Conservation (phyloP, 1,140 invertebrate species). For the Apocrypta bakeri region DNA sequence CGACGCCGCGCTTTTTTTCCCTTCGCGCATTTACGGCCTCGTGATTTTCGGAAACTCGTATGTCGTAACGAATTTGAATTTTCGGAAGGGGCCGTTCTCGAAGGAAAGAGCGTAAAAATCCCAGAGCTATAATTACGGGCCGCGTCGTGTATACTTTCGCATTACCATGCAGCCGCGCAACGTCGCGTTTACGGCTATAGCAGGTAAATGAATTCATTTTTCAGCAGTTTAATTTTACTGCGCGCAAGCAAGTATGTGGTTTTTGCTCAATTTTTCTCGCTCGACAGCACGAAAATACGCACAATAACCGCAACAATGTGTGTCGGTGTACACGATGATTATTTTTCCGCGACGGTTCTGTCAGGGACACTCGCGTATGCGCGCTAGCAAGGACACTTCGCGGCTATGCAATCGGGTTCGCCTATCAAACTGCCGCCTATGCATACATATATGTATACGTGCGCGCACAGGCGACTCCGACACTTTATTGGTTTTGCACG, state of each 20-base stretch:
- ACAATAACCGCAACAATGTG: not conserved
- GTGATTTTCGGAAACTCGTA: not conserved
- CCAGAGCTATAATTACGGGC: not conserved
- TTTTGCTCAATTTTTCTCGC: not conserved
- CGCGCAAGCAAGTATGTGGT: not conserved
- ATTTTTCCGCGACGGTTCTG: not conserved
- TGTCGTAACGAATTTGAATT: not conserved
- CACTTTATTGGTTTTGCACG: not conserved
- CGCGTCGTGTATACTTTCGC: not conserved
- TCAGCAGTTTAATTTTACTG: not conserved
- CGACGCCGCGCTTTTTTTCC: not conserved
- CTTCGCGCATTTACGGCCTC: not conserved
- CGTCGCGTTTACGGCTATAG: not conserved
- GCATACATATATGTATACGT: not conserved
- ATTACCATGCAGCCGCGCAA: not conserved
- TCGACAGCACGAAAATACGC: not conserved
- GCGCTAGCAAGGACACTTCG: not conserved
- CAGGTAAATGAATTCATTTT: not conserved
- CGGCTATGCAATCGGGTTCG: not conserved
- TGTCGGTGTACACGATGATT: not conserved
- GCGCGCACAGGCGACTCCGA: not conserved
- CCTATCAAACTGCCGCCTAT: not conserved
- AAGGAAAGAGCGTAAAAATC: not conserved
- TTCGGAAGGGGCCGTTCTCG: not conserved
- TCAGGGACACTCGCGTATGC: not conserved